Evolutionary conservation across 2,113 vertebrate genomes (phyloP).

Genomic region (Heterotilapia buettikoferi): DNA sequence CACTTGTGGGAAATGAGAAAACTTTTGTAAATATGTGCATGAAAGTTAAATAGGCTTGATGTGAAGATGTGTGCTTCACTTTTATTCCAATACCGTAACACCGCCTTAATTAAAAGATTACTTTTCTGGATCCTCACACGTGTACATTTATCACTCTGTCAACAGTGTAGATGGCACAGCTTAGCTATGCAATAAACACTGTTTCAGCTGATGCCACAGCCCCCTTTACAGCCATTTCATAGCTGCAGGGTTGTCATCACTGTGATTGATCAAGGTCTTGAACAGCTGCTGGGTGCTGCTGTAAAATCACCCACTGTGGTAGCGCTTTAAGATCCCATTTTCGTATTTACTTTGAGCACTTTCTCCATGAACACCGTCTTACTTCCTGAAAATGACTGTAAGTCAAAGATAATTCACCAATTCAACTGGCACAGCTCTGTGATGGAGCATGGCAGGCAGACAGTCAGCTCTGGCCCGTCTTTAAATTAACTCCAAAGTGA

Average conservation of each 20-base stretch:
- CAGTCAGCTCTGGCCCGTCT: neutral
- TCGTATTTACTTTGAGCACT: neutral
- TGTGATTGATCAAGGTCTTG: neutral
- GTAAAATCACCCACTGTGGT: neutral
- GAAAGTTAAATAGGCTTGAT: neutral
- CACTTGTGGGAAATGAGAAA: neutral
- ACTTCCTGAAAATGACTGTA: neutral
- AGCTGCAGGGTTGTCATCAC: neutral
- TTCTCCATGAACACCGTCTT: neutral
- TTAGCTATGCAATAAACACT: neutral
- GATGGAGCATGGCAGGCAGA: neutral
- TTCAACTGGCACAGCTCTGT: neutral
- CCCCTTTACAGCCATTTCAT: neutral
- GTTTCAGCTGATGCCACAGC: neutral
- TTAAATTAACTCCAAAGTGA: neutral
- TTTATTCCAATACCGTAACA: neutral
- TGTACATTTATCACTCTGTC: neutral
- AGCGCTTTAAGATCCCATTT: neutral
- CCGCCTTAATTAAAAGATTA: neutral
- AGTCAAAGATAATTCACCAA: neutral
- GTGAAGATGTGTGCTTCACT: neutral
- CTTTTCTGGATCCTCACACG: neutral
- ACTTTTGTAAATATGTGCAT: neutral
- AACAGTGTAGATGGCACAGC: neutral
- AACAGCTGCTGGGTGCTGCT: neutral